These are phyloP conservation scores for Lagodon rhomboides DNA, from an alignment of 2,797 vertebrate species.

Conservation along the genomic window DNA sequence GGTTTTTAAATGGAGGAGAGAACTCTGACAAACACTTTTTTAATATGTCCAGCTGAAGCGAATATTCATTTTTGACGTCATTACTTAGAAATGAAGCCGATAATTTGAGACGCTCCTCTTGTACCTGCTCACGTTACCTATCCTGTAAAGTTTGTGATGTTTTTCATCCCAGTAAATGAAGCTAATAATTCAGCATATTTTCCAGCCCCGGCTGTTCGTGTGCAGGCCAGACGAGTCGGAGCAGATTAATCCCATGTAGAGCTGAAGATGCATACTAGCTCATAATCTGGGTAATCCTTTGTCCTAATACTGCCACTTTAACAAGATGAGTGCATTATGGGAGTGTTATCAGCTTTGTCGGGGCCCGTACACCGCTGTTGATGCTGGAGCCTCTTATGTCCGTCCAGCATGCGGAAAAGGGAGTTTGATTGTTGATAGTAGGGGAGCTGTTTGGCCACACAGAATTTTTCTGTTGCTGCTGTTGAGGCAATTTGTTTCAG, in stretches of 20 bases:
- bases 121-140: background rate
- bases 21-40: background rate
- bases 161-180: slow-evolving; percentile 18
- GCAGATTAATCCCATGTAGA: slow-evolving; percentile 44
- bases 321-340: slow-evolving; percentile 53
- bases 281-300: slow-evolving; percentile 63
- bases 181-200: slow-evolving; percentile 13
- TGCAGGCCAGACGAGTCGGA: slow-evolving; percentile 14
- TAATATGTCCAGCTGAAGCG: background rate
- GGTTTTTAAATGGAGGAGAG: background rate
- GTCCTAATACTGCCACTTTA: slow-evolving; percentile 65
- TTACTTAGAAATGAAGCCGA: background rate
- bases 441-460: background rate
- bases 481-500: slow-evolving; percentile 1
- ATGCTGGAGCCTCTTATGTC: slow-evolving; percentile 7
- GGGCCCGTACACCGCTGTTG: background rate
- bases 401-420: slow-evolving; percentile 10
- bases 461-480: background rate
- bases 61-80: slow-evolving; percentile 9
- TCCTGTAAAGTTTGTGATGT: background rate
- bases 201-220: slow-evolving; percentile 22
- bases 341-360: slow-evolving; percentile 45
- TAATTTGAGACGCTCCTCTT: background rate
- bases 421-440: background rate
- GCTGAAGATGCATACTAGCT: slow-evolving; percentile 32